Conservation (phyloP, 2,797 vertebrate genomes). For the Anabacerthia variegaticeps region DNA sequence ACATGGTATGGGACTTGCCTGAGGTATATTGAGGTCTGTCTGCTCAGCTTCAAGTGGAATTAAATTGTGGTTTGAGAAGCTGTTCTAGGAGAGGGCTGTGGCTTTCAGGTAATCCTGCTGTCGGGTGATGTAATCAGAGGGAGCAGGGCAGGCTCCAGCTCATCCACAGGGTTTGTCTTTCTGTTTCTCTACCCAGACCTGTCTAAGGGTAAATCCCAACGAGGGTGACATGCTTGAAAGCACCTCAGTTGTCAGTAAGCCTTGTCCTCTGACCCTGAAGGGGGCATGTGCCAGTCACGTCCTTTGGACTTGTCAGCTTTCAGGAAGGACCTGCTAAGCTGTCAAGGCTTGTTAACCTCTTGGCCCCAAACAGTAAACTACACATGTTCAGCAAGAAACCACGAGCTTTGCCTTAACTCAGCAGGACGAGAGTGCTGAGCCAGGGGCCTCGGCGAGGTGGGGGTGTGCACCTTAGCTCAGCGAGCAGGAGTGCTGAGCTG, state of each 20-base stretch:
- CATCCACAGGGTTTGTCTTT: neutral
- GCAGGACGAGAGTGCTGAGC: neutral
- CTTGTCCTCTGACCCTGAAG: neutral
- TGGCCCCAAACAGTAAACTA: neutral
- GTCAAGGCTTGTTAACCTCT: neutral
- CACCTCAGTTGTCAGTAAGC: neutral
- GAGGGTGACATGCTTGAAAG: neutral
- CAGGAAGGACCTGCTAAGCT: neutral
- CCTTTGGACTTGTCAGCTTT: neutral
- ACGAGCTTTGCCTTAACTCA: neutral
- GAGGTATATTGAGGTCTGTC: neutral
- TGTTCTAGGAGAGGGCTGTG: neutral
- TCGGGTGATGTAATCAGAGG: neutral
- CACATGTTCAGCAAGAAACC: neutral
- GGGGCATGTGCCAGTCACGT: neutral
- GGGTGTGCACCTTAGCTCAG: neutral
- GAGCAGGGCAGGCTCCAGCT: neutral
- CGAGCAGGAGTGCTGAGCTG: neutral
- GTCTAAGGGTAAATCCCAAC: neutral
- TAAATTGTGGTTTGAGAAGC: neutral
- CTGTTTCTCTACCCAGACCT: neutral
- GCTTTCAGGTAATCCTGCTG: neutral
- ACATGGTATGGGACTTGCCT: rapidly evolving
- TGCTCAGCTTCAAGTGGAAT: neutral
- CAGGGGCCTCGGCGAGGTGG: neutral